Percentiles rank a stretch among this genome's conserved stretches.
phyloP scores from a whole-genome alignment of 2,888 invertebrate species.

The Cordilura impudica region DNA sequence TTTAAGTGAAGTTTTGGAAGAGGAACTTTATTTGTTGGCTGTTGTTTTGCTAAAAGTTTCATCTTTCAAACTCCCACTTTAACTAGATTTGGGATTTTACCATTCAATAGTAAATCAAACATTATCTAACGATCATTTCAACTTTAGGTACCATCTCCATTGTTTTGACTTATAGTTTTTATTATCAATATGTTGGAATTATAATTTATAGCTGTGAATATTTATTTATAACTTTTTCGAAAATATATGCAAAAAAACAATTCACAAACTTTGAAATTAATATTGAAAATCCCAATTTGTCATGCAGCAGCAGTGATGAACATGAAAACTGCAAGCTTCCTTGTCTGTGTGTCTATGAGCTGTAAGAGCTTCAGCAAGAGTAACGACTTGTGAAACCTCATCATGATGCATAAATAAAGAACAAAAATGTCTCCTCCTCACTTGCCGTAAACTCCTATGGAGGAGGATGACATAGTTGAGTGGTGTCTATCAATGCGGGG shows the following conservation, averaged over 20 bases:
- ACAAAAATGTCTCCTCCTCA: constrained; percentile 24
- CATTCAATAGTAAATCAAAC: no score
- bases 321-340: constrained; percentile 62
- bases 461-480: constrained; percentile 45
- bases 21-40: no score
- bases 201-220: no score
- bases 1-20: no score
- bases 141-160: no score
- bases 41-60: no score
- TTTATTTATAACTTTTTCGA: neutral
- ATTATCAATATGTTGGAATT: no score
- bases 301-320: constrained; percentile 59
- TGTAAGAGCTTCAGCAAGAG: constrained; percentile 46
- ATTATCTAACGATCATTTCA: no score
- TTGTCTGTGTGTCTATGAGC: constrained; percentile 16
- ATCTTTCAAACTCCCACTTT: no score
- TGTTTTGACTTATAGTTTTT: no score
- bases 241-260: neutral
- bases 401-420: constrained; percentile 50
- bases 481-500: constrained; percentile 62
- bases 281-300: constrained; percentile 52
- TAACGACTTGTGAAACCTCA: constrained; percentile 45
- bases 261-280: neutral
- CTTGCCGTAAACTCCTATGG: constrained; percentile 37
- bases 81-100: no score